These are phyloP conservation scores for Rhyacophila evoluta DNA, from an alignment of 2,888 invertebrate genomes.

Conservation along the genomic window DNA sequence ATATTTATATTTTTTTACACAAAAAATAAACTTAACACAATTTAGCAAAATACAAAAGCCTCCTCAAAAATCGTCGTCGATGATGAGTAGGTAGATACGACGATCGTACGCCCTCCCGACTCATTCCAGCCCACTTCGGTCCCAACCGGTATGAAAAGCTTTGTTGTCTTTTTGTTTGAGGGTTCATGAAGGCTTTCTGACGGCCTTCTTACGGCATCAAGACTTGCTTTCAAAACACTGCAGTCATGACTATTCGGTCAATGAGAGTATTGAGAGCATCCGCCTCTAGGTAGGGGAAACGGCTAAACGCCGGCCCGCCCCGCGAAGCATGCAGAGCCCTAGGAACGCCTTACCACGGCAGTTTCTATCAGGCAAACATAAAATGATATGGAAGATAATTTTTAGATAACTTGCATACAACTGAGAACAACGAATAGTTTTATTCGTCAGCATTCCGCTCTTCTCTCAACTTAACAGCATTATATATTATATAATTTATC, in stretches of 20 bases:
- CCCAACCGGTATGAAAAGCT: no score
- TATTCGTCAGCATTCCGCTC: no score
- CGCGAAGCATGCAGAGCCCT: conserved; percentile 36
- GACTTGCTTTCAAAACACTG: neutral
- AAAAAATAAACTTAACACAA: no score
- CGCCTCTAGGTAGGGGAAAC: conserved; percentile 19
- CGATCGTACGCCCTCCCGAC: neutral
- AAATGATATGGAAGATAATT: neutral
- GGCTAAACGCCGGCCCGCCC: conserved; percentile 34
- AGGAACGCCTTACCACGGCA: conserved; percentile 47
- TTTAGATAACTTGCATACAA: no score
- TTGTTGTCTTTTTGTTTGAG: neutral
- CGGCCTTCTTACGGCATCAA: no score
- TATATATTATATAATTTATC: no score
- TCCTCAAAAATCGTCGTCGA: no score
- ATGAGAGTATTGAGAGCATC: neutral
- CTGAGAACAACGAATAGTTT: no score
- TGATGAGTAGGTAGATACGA: no score
- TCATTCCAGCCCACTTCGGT: neutral
- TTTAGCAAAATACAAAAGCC: no score
- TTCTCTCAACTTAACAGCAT: no score
- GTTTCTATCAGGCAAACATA: conserved; percentile 38
- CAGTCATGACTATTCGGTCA: neutral
- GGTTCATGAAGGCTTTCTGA: neutral
- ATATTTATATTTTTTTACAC: no score